Base-by-base conservation (phyloP, 2,888 invertebrate genomes). In the Pollenia griseotomentosa region DNA sequence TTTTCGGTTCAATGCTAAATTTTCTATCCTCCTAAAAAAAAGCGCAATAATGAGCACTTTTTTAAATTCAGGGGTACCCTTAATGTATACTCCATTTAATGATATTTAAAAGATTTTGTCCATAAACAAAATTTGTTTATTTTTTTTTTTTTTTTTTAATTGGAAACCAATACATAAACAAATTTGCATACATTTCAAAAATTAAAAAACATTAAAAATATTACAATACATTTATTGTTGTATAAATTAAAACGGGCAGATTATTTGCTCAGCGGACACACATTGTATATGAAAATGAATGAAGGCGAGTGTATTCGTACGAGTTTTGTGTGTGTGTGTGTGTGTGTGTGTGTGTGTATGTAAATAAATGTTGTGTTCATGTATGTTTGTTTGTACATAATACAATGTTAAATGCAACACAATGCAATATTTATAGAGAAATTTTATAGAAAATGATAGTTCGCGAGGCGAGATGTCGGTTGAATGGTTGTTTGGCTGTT, bases 371-470 rank as follows among this genome's bases (percentile, higher is more conserved):
- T 44, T 61, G 40, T 51, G 8, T 65, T 2, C 19, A 23, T 11
- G 16, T 19, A 10, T 53, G 42, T 40, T 14, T 16, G 7, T 53
- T 23, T 23, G 77, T 65, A 59, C 23, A 53, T 16, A 74, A 66
- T 57, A 42, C 42, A 65, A 48, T 44, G 12, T 57, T 44, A 68
- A 74, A 59, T 48, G 19, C 40, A n/a, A 61, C 23, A 74, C 53
- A 51, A 82, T 74, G 71, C 63, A 82, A 68, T 68, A 86, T 79
- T 78, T 83, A 83, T 79, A 83, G 57, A 42, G 79, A 78, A 74
- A 74, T 70, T 74, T 53, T 79, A 70, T 71, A 19, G 33, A 66
- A 81, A 73, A 66, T 73, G 16, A 78, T 59, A 81, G 80, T 73
- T 71, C 4, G 12, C 19, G 23, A 75, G 16, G 57, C 42, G 71